A percentile compares a stretch with the other conserved stretches of the same genome.
Evolutionary conservation across 2,797 vertebrate species (phyloP).

Genomic region (Heliangelus exortis): DNA sequence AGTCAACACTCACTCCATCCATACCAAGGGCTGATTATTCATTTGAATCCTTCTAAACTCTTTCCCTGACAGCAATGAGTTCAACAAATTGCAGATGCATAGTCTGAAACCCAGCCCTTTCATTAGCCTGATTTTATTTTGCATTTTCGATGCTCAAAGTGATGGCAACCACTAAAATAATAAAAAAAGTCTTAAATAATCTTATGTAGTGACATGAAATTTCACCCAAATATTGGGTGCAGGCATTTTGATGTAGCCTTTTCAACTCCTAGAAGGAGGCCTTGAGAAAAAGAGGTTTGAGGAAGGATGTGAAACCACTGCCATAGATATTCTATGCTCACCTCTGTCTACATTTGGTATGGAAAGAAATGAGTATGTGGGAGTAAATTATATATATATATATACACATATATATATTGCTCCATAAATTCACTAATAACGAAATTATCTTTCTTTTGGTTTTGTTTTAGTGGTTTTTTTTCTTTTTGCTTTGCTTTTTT

Average conservation of each 20-base stretch:
- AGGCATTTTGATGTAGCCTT: background rate
- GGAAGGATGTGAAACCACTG: background rate
- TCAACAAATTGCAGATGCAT: background rate
- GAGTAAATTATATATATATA: background rate
- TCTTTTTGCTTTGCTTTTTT: background rate
- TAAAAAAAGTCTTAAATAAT: background rate
- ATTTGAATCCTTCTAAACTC: background rate
- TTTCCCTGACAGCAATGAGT: background rate
- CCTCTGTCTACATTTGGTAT: background rate
- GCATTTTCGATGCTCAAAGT: background rate
- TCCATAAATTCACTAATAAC: background rate
- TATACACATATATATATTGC: background rate
- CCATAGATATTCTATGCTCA: background rate
- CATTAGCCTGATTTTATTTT: background rate
- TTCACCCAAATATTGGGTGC: background rate
- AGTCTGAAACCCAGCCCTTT: background rate
- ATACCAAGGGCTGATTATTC: background rate
- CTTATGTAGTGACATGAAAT: background rate
- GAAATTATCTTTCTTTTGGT: background rate
- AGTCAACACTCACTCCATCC: background rate
- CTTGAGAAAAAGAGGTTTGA: background rate
- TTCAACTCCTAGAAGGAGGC: background rate
- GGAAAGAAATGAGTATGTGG: rapidly evolving
- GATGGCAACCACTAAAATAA: background rate
- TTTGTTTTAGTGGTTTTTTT: too few species aligned